These are phyloP conservation scores for Parnassius smintheus DNA, from an alignment of 2,888 invertebrate genomes.

Conservation along the genomic window DNA sequence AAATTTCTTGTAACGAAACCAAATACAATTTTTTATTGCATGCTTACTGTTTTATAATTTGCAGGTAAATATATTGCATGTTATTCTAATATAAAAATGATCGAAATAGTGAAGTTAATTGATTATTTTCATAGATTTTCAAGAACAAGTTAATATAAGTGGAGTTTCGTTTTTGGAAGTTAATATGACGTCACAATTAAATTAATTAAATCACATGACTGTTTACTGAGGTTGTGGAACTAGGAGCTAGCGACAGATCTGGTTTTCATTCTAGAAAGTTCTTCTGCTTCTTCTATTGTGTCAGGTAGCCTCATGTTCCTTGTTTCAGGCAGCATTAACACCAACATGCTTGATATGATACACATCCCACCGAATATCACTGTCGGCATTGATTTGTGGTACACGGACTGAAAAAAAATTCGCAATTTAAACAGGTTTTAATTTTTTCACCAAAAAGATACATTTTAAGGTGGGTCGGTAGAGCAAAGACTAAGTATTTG, in stretches of 20 bases:
- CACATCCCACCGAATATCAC: conserved; percentile 84
- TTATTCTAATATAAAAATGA: neutral
- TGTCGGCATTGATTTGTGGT: conserved; percentile 81
- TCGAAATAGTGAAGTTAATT: neutral
- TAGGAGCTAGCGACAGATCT: conserved; percentile 38
- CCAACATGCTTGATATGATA: conserved; percentile 81
- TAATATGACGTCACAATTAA: neutral
- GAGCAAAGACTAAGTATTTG: no score
- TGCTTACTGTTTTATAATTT: neutral
- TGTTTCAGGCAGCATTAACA: conserved; percentile 86
- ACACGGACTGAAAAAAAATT: conserved; percentile 50
- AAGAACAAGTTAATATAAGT: neutral
- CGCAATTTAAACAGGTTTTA: neutral
- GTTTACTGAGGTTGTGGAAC: neutral
- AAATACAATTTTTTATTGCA: no score
- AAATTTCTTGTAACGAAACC: no score
- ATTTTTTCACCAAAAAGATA: neutral
- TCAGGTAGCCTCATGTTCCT: conserved; percentile 83
- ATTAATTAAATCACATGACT: neutral
- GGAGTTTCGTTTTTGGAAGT: neutral
- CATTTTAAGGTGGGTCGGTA: no score
- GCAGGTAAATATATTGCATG: neutral
- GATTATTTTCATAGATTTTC: neutral
- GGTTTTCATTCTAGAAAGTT: conserved; percentile 58
- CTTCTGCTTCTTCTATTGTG: conserved; percentile 85